Percentiles rank a stretch among this genome's conserved stretches.
These are phyloP conservation scores for Erythrolamprus reginae DNA, from an alignment of 2,113 vertebrate species.

Conservation along the genomic window DNA sequence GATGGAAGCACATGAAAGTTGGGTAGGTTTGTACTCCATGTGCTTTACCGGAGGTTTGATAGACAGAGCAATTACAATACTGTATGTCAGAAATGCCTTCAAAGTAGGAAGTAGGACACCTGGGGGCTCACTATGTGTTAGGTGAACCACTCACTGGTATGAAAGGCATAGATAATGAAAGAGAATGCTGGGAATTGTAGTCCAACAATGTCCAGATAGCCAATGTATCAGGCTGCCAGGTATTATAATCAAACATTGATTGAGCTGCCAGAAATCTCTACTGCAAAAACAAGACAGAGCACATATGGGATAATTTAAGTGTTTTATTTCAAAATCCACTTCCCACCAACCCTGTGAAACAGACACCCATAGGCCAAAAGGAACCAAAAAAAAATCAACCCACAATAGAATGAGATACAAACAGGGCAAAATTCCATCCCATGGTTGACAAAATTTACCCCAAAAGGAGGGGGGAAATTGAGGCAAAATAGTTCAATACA, in stretches of 20 bases:
- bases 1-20: not conserved
- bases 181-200: not conserved
- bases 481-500: slow-evolving; percentile 33
- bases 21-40: not conserved
- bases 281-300: not conserved
- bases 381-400: slow-evolving; percentile 10
- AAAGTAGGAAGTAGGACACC: not conserved
- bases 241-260: not conserved
- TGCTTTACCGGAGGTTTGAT: not conserved
- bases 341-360: slow-evolving; percentile 28
- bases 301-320: slow-evolving; percentile 41
- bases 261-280: not conserved
- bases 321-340: slow-evolving; percentile 68
- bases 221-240: not conserved
- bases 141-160: not conserved
- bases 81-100: not conserved
- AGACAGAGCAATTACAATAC: not conserved
- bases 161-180: not conserved
- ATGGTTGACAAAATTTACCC: slow-evolving; percentile 44
- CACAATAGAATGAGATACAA: slow-evolving; percentile 67
- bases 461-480: slow-evolving; percentile 33
- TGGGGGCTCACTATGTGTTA: not conserved
- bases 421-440: slow-evolving; percentile 61
- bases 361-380: slow-evolving; percentile 51
- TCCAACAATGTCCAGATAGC: not conserved